Conservation (phyloP, 2,888 invertebrate genomes). For the Cantharis nigra region DNA sequence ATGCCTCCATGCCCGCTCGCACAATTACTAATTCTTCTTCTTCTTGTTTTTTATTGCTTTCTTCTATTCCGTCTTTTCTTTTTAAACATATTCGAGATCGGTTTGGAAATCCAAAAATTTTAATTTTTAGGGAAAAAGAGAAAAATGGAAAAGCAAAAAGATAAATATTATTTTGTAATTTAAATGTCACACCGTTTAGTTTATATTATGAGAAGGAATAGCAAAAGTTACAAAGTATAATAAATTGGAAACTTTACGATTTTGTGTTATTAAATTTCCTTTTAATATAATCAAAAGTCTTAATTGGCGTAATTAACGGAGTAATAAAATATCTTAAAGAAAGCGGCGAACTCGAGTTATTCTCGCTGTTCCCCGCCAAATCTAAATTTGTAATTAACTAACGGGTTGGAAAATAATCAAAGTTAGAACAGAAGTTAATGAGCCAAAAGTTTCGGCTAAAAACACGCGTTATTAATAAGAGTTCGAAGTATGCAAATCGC, state of each 20-base stretch:
- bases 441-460: slow-evolving; percentile 47
- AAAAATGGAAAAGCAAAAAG: background rate
- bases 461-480: slow-evolving; percentile 43
- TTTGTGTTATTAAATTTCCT: slow-evolving; percentile 50
- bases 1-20: background rate
- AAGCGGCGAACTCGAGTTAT: slow-evolving; percentile 39
- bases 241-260: slow-evolving; percentile 42
- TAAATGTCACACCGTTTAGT: background rate
- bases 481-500: slow-evolving; percentile 51
- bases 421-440: slow-evolving; percentile 49
- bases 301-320: slow-evolving; percentile 47
- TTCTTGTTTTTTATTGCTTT: background rate
- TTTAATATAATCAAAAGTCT: slow-evolving; percentile 41
- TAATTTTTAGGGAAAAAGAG: background rate
- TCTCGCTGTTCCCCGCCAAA: slow-evolving; percentile 32
- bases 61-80: background rate
- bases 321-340: slow-evolving; percentile 51
- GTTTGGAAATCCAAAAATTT: background rate
- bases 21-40: background rate
- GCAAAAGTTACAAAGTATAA: slow-evolving; percentile 32
- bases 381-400: slow-evolving; percentile 53
- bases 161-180: background rate
- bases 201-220: background rate
- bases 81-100: no score
- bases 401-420: slow-evolving; percentile 56